A percentile compares a stretch with the other conserved stretches of the same genome.
These are phyloP conservation scores for Rotaria macrura DNA, from an alignment of 2,888 invertebrate genomes.

Conservation along the genomic window DNA sequence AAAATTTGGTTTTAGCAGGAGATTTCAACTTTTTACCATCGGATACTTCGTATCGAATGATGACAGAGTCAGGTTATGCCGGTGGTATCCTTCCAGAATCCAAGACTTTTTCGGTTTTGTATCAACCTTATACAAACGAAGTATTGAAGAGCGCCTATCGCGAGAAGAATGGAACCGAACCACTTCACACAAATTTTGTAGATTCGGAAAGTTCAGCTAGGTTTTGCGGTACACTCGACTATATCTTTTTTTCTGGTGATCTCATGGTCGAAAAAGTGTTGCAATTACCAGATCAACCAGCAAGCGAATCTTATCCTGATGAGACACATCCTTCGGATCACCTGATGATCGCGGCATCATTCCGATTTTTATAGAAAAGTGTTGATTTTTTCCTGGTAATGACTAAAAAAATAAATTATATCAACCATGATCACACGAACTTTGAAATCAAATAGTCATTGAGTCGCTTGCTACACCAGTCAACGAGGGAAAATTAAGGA, in stretches of 20 bases:
- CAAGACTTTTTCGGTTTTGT: background rate
- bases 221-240: background rate
- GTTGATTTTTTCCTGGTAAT: too few relatives aligned
- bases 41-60: too few relatives aligned
- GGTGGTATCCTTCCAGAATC: background rate
- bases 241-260: background rate
- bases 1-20: too few relatives aligned
- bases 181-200: background rate
- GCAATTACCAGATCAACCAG: background rate
- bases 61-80: background rate
- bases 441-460: too few relatives aligned
- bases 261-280: background rate
- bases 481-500: too few relatives aligned
- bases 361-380: background rate
- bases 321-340: slow-evolving; percentile 5
- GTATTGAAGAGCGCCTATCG: slow-evolving; percentile 11
- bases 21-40: too few relatives aligned
- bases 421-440: too few relatives aligned
- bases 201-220: too few relatives aligned
- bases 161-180: background rate
- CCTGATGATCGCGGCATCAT: background rate
- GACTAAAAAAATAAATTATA: too few relatives aligned
- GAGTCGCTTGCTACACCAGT: too few relatives aligned
- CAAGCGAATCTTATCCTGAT: background rate
- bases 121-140: background rate